phyloP scores from a whole-genome alignment of 2,888 invertebrate genomes.

The Spisula subtruncata region DNA sequence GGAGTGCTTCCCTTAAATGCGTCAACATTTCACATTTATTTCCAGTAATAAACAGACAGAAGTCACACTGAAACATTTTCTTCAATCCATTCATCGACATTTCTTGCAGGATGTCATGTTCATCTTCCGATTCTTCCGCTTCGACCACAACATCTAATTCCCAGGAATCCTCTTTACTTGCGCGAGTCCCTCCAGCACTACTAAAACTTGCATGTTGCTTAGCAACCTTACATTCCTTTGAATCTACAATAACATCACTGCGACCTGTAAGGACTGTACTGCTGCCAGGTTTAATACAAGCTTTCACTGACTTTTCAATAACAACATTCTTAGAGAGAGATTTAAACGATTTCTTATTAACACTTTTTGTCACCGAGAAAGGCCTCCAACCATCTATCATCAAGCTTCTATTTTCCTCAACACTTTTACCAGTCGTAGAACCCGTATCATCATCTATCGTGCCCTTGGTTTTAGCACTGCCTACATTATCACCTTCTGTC shows the following conservation, averaged over 20 bases:
- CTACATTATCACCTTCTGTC: neutral
- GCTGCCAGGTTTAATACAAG: too few species aligned
- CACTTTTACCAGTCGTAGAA: too few species aligned
- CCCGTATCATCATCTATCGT: neutral
- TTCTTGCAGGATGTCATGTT: too few species aligned
- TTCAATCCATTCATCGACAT: neutral
- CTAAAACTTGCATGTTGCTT: too few species aligned
- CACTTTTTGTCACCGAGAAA: neutral
- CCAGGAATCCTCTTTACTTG: neutral
- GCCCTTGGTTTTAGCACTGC: neutral
- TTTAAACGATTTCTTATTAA: too few species aligned
- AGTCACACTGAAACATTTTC: slow-evolving; percentile 46
- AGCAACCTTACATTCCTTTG: too few species aligned
- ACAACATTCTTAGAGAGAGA: too few species aligned
- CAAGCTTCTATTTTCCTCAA: neutral
- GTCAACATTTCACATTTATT: neutral
- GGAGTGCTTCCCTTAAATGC: slow-evolving; percentile 35
- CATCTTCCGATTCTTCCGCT: neutral
- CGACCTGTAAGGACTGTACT: too few species aligned
- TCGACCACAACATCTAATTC: neutral
- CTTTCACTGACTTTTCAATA: too few species aligned
- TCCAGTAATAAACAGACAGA: slow-evolving; percentile 26
- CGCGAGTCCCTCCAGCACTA: neutral
- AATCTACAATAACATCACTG: too few species aligned
- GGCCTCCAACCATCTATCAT: neutral